Evolutionary conservation across 2,113 vertebrate genomes (phyloP).

Genomic region (Petroica traversi): DNA sequence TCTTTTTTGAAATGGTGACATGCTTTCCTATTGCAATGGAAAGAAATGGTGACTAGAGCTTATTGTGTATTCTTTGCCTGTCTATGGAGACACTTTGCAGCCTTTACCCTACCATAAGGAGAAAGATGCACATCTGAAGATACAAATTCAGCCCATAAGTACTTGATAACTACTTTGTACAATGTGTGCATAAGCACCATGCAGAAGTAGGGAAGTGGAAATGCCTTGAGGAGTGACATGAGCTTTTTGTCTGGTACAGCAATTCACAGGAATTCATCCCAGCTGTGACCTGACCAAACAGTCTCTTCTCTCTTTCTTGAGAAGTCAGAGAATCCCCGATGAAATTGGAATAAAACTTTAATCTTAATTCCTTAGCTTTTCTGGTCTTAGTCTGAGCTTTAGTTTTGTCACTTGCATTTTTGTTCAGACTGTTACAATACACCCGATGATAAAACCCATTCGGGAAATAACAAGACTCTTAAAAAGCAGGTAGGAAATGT

Average conservation of each 20-base stretch:
- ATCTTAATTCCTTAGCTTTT: neutral
- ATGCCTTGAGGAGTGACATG: neutral
- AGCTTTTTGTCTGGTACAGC: neutral
- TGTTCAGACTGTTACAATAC: neutral
- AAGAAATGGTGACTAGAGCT: neutral
- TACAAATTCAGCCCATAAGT: neutral
- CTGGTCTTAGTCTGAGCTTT: neutral
- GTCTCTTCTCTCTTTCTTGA: neutral
- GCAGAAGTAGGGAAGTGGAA: neutral
- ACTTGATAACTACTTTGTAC: neutral
- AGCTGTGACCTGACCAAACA: neutral
- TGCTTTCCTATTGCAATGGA: neutral
- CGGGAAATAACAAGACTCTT: neutral
- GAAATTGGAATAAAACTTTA: neutral
- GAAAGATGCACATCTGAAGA: neutral
- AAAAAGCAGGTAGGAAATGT: neutral
- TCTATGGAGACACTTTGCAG: neutral
- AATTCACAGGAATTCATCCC: neutral
- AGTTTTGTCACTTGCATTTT: neutral
- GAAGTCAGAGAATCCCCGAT: neutral
- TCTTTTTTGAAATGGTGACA: accelerated
- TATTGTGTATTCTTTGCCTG: neutral
- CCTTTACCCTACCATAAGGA: neutral
- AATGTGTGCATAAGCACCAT: accelerated
- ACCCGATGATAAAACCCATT: neutral